Evolutionary conservation across 2,113 vertebrate species (phyloP), one percentile per base, ranked within the genome.

Genomic region (Chinchilla lanigera): DNA sequence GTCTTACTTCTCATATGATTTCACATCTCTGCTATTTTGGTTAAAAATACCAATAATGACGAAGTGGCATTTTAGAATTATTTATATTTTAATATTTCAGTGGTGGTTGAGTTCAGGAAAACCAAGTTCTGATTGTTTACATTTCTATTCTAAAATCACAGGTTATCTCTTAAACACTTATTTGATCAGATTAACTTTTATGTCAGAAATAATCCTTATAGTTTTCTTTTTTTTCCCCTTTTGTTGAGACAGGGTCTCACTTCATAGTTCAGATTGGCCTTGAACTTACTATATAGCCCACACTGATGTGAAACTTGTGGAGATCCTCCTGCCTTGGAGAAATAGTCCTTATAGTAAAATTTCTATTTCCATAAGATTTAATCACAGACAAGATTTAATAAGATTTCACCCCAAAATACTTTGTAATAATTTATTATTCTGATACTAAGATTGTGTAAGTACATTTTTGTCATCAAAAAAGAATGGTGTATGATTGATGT

Each of bases 171-270:
- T 65, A 71, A 61, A 87, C 3, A 65, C 33, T 95, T 91, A 6
- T 84, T 85, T 71, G 38, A 50, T 94, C 65, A 84, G 47, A 65
- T 95, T 94, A 82, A 19, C n/a, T 94, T 97, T 97, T 94, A n/a
- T 92, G 84, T 41, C 44, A 90, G 58, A 96, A 90, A 63, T 60
- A 83, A 67, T 89, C 52, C 88, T 93, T 80, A 86, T 3, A 86
- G 60, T 56, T 44, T 75, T 77, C 41, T 30, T 41, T 41, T 71
- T 69, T 41, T 8, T 73, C 26, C 47, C 26, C 14, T 77, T 41
- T 14, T 77, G 41, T 77, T 47, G 12, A 77, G 41, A 77, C 41
- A 75, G 41, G 26, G 41, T 47, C 13, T 47, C 41, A 47, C 26
- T 77, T 13, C 14, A 24, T 75, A 77, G 41, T 44, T 44, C 73